Evolutionary conservation across 2,888 invertebrate species (phyloP), one percentile per base, ranked within the genome.

Genomic region (Pristionchus exspectatus): DNA sequence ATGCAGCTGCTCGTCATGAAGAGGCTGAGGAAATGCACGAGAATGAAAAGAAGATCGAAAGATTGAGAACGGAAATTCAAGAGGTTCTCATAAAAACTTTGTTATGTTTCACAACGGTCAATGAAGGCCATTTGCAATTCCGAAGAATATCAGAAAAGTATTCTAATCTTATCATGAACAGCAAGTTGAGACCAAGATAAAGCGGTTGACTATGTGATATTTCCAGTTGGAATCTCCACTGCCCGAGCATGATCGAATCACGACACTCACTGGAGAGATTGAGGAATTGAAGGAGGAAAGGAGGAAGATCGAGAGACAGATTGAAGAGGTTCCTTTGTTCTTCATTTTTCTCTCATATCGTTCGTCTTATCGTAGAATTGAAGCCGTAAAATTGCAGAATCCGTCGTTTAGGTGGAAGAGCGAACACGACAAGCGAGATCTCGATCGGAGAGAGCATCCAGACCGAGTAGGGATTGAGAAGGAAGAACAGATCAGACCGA

Each of bases 281-380:
- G 69, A 87, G 33, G 66, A 87, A 24, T 50, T 87, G 87, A 87
- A 87, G 50, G 69, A 69, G 30, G 69, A 87, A 30, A 87, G 87
- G 27, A 87, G 87, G 24, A 50, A 27, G 27, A 87, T 87, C 27
- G 50, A 87, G 30, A 27, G 30, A 50, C 44, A 69, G 30, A 87
- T 87, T 69, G 87, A 87, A n/a, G 86, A 86, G 27, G 86, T 50
- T 50, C 44, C 0, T n/a, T n/a, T n/a, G n/a, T 12, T 7, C 44
- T 50, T 50, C 10, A 50, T 50, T 50, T 10, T 9, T 50, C 9
- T 10, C n/a, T 85, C 16, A n/a, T n/a, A n/a, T n/a, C n/a, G n/a
- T n/a, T n/a, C n/a, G n/a, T n/a, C n/a, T n/a, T n/a, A n/a, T n/a
- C n/a, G n/a, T n/a, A n/a, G n/a, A n/a, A n/a, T n/a, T n/a, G n/a